Base-by-base conservation (phyloP, 2,797 vertebrate genomes). In the Pangasius mekongensis region DNA sequence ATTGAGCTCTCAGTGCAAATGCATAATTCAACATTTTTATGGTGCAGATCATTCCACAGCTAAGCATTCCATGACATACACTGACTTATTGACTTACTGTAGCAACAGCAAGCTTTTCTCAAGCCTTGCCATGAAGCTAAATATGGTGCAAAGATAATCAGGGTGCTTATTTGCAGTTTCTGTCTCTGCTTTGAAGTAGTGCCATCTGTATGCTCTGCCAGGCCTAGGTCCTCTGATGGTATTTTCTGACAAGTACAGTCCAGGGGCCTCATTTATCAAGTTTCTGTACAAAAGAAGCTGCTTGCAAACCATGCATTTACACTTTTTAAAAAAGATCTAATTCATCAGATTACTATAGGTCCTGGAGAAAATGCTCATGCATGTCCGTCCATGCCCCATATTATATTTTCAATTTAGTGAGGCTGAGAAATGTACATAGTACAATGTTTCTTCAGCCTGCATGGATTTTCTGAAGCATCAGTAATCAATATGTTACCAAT, bases 21-120 rank as follows among this genome's bases (percentile, higher is more conserved):
- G 82, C 85, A 89, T 89, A 89, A 89, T 89, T 89, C 88, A 89
- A 6, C 88, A 84, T 71, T 78, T 43, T 7, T 36, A 60, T 64
- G 22, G 52, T 33, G 27, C 39, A 52, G 66, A 87, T 77, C 81
- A 89, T 69, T 87, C 80, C 88, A 67, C 85, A 78, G 71, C 80
- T 78, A 77, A 84, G 85, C 49, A 36, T 77, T 86, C 62, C 52
- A 77, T 84, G 80, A 77, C 36, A 78, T 69, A 54, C 60, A 49
- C 18, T 30, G 85, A 87, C 86, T 87, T 86, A 60, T 56, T 66
- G 85, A 86, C 85, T 84, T 84, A 36, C 85, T 84, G 71, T 77
- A 89, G 62, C 71, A 33, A 49, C 62, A 88, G 83, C 62, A 71
- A 62, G 81, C 80, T 74, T 47, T 77, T 89, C 85, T 67, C 49